Evolutionary conservation across 1,140 invertebrate genomes (phyloP).

Genomic region (Brachionus calyciflorus): DNA sequence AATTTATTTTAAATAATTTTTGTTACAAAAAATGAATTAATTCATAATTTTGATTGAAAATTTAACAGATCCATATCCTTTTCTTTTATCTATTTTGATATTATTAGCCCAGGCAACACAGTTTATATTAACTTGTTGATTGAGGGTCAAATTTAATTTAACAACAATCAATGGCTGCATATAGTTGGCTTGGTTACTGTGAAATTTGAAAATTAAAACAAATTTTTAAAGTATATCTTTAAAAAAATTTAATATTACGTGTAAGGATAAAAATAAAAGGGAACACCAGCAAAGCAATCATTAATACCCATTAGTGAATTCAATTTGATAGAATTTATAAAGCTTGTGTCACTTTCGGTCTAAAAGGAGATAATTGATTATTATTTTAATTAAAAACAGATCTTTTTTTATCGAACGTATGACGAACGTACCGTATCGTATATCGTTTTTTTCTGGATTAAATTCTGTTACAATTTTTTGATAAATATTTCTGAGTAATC

Average conservation of each 20-base stretch:
- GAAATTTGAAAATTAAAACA: background rate
- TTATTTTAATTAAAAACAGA: too few relatives aligned
- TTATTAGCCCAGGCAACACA: slow-evolving; percentile 13
- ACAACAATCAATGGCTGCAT: slow-evolving; percentile 2
- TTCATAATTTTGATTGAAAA: background rate
- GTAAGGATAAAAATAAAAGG: slow-evolving; percentile 8
- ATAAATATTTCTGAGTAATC: too few relatives aligned
- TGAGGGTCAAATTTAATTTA: background rate
- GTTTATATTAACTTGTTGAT: background rate
- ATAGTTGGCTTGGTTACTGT: background rate
- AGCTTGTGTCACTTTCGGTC: background rate
- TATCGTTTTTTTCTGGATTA: too few relatives aligned
- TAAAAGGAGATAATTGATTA: background rate
- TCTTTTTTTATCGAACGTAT: too few relatives aligned
- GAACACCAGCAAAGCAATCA: background rate
- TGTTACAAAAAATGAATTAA: background rate
- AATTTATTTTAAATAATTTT: background rate
- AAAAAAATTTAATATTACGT: background rate
- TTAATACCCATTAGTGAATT: background rate
- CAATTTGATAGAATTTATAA: background rate
- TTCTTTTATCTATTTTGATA: background rate
- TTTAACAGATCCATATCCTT: slow-evolving; percentile 16
- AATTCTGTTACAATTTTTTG: too few relatives aligned
- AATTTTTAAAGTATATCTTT: background rate
- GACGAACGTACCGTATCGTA: too few relatives aligned